Evolutionary conservation across 1,140 invertebrate genomes (phyloP), one percentile per base, ranked within the genome.

Genomic region (Euborellia annulipes): DNA sequence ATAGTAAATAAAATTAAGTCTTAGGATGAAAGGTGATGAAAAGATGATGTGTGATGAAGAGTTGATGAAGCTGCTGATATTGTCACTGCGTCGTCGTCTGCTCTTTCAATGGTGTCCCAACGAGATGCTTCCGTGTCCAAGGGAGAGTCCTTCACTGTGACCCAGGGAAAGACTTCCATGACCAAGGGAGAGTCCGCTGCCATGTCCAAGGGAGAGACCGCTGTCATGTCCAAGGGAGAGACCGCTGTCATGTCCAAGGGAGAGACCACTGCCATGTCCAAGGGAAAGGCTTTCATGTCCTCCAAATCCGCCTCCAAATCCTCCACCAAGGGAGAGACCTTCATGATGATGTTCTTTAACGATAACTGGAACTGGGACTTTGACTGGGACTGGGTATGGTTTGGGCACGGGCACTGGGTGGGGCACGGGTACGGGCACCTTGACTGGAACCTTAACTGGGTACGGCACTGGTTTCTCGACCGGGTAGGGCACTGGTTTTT

Each of bases 381-480:
- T 17, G 16, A 49, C 47, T 8, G 48, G 50, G 3, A 54, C 46
- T 17, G 46, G 23, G 11, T 37, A 22, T 3, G 50, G 52, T 9
- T 52, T 40, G 2, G 47, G 50, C 6, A 52, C 47, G 8, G 32
- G 39, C 9, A 52, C 48, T 1, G 54, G 54, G 40, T 51, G 45
- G 9, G 54, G 54, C 32, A 47, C 27, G 16, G 52, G 48, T 2
- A 51, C 48, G 18, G 49, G 52, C 8, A 55, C 54, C 41, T 48
- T 48, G n/a, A 48, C 41, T n/a, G 46, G 46, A 8, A 51, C 49
- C 3, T 42, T 47, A 16, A 51, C 49, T 16, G 46, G 49, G 41
- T 51, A 51, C 0, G 54, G 49, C 4, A 49, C 48, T 11, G 50
- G 52, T 16, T 45, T 51, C 21, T 52, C 50, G 13, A 55, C 52